Evolutionary conservation across 2,797 vertebrate genomes (phyloP), one percentile per base, ranked within the genome.

Genomic region (Rhinoraja longicauda): DNA sequence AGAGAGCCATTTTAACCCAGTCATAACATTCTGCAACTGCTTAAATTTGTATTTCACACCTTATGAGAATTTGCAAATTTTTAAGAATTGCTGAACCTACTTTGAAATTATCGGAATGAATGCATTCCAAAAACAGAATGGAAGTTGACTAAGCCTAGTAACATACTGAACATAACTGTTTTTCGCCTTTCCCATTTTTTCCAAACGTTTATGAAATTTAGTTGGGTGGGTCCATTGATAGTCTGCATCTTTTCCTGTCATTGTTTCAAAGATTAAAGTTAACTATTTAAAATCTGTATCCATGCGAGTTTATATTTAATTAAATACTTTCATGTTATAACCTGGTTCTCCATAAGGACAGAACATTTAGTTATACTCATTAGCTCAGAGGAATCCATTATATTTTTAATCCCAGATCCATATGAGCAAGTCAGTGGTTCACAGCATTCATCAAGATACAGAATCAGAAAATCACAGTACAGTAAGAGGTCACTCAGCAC

Each of bases 261-360:
- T 88, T 88, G 84, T 88, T 88, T 67, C 84, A 67, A 88, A 88
- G 36, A 36, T 88, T 88, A 32, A n/a, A 64, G 84, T 88, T 21
- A 67, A 88, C 62, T 88, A 88, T 64, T n/a, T 32, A 86, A 86
- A 64, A 86, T 88, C 59, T 32, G 32, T 4, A 9, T n/a, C 57
- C 17, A 13, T 29, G 57, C 59, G 26, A 84, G 59, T 84, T 57
- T n/a, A 59, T 24, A 8, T 26, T 77, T 77, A 10, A 57, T 82
- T 21, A 82, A 57, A 82, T 79, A 8, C 24, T 82, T 82, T 45
- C 9, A 21, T 45, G 39, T n/a, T 84, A 84, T 26, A 26, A 57
- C 24, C 70, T 82, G 53, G 12, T 84, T 84, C 81, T 59, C 57
- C 53, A 59, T 6, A 57, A 82, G 10, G 53, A 29, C 2, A 78